phyloP scores from a whole-genome alignment of 2,888 invertebrate genomes.

The Tenthredo livida region DNA sequence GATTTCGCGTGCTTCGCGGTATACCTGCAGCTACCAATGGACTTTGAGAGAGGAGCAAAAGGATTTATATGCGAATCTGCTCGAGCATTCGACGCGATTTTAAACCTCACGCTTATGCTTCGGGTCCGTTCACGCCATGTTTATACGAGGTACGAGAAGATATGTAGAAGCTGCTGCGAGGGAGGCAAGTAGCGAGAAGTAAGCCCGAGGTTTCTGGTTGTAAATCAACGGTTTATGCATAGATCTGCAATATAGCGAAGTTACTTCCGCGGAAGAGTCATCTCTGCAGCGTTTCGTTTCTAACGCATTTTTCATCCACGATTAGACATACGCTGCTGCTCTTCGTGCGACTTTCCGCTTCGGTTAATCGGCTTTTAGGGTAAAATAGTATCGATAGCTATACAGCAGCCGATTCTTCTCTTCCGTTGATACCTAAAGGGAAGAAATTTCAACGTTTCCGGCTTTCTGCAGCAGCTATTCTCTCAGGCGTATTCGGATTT shows the following conservation, averaged over 20 bases:
- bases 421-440: background rate
- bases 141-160: background rate
- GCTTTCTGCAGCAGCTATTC: background rate
- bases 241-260: constrained; percentile 54
- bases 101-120: constrained; percentile 19
- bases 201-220: constrained; percentile 65
- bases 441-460: background rate
- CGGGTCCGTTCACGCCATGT: background rate
- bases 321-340: constrained; percentile 43
- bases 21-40: constrained; percentile 44
- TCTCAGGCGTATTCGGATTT: constrained; percentile 10
- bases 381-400: background rate
- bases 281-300: constrained; percentile 45
- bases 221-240: constrained; percentile 74
- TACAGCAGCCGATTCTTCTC: background rate
- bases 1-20: constrained; percentile 44
- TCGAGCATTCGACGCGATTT: constrained; percentile 46
- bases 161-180: constrained; percentile 11
- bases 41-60: constrained; percentile 46
- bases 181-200: background rate
- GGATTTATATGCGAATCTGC: constrained; percentile 52
- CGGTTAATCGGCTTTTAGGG: background rate
- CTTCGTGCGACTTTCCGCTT: background rate
- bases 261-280: constrained; percentile 56
- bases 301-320: constrained; percentile 61